Evolutionary conservation across 2,797 vertebrate species (phyloP).

Genomic region (Denticeps clupeoides): DNA sequence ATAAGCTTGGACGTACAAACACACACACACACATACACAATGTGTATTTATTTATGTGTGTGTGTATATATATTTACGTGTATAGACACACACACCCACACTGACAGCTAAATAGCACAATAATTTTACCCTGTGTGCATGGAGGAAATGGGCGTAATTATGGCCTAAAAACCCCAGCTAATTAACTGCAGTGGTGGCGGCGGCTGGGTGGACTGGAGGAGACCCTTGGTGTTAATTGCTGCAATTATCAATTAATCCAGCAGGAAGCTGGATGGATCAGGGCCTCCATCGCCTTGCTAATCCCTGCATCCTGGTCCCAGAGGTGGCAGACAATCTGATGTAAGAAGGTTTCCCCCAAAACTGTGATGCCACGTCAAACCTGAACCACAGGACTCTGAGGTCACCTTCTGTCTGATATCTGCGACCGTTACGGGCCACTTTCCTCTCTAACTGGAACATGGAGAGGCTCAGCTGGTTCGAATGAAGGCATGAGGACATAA

Average conservation of each 20-base stretch:
- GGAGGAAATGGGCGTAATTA: conserved; percentile 27
- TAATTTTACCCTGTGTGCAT: conserved; percentile 24
- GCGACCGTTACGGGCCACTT: too few species aligned
- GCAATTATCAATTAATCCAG: too few species aligned
- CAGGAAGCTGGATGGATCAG: too few species aligned
- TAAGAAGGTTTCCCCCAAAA: too few species aligned
- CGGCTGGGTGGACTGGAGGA: neutral
- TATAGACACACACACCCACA: neutral
- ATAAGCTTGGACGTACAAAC: neutral
- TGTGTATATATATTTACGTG: neutral
- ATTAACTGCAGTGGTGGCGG: conserved; percentile 7
- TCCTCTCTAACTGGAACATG: too few species aligned
- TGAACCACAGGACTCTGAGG: neutral
- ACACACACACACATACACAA: neutral
- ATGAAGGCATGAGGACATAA: too few species aligned
- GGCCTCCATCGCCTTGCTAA: too few species aligned
- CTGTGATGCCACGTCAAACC: neutral
- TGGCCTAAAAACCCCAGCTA: conserved; percentile 22
- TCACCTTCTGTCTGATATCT: too few species aligned
- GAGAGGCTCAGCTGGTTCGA: too few species aligned
- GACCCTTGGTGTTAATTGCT: neutral
- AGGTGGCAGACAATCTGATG: too few species aligned
- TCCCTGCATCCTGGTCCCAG: too few species aligned
- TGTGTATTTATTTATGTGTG: neutral
- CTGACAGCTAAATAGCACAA: conserved; percentile 15